Evolutionary conservation across 2,888 invertebrate species (phyloP).

Genomic region (Drymonia ruficornis): DNA sequence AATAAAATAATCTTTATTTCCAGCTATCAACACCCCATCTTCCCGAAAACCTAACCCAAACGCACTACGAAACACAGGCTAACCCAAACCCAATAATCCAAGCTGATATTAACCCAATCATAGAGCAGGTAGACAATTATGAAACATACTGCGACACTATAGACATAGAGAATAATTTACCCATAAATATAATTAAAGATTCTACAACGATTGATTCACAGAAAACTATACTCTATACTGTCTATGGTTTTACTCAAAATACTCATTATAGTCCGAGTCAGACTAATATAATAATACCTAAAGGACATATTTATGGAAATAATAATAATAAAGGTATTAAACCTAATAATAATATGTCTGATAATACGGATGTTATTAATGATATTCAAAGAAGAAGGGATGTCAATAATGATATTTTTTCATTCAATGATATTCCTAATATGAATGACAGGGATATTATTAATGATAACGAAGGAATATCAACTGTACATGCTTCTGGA

Average conservation of each 20-base stretch:
- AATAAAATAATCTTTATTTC: neutral
- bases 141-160: neutral
- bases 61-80: constrained; percentile 12
- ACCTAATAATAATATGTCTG: neutral
- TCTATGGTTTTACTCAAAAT: constrained; percentile 41
- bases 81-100: neutral
- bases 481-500: neutral
- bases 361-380: too few relatives aligned
- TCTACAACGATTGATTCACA: constrained; percentile 34
- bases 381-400: too few relatives aligned
- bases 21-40: neutral
- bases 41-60: constrained; percentile 18
- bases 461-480: neutral
- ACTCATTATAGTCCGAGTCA: constrained; percentile 60
- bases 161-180: neutral
- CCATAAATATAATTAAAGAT: constrained; percentile 6
- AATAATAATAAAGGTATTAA: constrained; percentile 4
- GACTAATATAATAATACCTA: constrained; percentile 35
- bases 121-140: neutral
- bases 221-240: constrained; percentile 37
- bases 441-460: too few relatives aligned
- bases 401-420: too few relatives aligned
- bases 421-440: too few relatives aligned
- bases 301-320: constrained; percentile 31
- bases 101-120: neutral